Base-by-base conservation (phyloP, 2,113 vertebrate species). In the Leucopsar rothschildi region DNA sequence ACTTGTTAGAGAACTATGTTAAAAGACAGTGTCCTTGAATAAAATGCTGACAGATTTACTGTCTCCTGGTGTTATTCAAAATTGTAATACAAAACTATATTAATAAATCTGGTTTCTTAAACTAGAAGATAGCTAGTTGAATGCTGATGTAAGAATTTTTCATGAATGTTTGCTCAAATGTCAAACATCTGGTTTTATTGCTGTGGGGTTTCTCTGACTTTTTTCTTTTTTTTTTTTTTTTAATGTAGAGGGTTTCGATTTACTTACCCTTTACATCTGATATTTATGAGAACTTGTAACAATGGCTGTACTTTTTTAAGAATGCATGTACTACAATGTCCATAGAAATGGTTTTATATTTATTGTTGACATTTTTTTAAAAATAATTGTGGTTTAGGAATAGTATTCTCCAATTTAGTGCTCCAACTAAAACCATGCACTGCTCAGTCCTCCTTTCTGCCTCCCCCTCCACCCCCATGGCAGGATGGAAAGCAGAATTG, bases 381-480 rank as follows among this genome's bases (percentile, higher is more conserved):
- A 40, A 64, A 31, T 31, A 35, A 12, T 55, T 64, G 31, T 17
- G 16, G 9, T 56, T 49, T 71, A 64, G 25, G 22, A 56, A 56
- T 27, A 3, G 7, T 64, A 40, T 49, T 49, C 40, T 49, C 25
- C 25, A 71, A 21, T 49, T 55, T 31, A 42, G 7, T 31, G 8
- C 9, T 63, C 16, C 33, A 39, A 5, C 24, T 47, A 40, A 63
- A 53, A 47, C 12, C 28, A 45, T 15, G 12, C 2, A 10, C 15
- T 19, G 6, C 18, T 45, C 3, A 0, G 19, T 53, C 10, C 12
- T 5, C 6, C 2, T 37, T 61, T 45, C 15, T n/a, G 10, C 23
- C 2, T 3, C 3, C 25, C 2, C 31, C 15, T 4, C 47, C 12
- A 21, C 47, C 47, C 12, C 18, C 6, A 3, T 3, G 29, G 8